Conservation (phyloP, 2,113 vertebrate genomes). For the Sterrhoptilus dennistouni region DNA sequence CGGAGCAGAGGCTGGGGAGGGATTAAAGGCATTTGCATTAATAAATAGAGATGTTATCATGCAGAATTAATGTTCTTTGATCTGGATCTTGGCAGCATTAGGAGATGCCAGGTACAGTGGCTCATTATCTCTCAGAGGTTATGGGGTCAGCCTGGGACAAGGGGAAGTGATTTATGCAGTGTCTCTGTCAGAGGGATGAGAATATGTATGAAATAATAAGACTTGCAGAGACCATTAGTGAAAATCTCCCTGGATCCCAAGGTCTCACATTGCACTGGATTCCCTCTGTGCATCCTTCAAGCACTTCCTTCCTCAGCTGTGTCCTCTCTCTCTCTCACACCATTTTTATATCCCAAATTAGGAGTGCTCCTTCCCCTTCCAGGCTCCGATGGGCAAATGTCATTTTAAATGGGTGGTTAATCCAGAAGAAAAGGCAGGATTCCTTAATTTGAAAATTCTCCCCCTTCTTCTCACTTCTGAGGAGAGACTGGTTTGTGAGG, state of each 20-base stretch:
- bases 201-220: slow-evolving; percentile 56
- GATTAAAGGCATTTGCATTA: slow-evolving; percentile 65
- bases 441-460: neutral
- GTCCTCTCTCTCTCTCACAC: neutral
- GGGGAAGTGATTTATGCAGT: slow-evolving; percentile 56
- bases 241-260: slow-evolving; percentile 25
- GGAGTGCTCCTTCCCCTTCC: neutral
- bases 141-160: slow-evolving; percentile 49
- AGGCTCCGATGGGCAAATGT: neutral
- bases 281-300: neutral
- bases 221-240: slow-evolving; percentile 27
- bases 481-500: neutral
- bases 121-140: slow-evolving; percentile 64
- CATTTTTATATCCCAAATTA: neutral
- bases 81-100: slow-evolving; percentile 54
- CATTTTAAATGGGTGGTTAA: neutral
- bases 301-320: neutral
- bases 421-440: neutral
- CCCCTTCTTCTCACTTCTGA: neutral
- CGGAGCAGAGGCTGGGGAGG: neutral
- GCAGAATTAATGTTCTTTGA: slow-evolving; percentile 68
- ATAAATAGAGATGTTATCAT: slow-evolving; percentile 67
- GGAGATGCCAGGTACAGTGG: slow-evolving; percentile 9
- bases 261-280: neutral
- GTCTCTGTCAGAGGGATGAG: slow-evolving; percentile 35